Conservation (phyloP, 2,797 vertebrate species). For the Macropus fuliginosus region DNA sequence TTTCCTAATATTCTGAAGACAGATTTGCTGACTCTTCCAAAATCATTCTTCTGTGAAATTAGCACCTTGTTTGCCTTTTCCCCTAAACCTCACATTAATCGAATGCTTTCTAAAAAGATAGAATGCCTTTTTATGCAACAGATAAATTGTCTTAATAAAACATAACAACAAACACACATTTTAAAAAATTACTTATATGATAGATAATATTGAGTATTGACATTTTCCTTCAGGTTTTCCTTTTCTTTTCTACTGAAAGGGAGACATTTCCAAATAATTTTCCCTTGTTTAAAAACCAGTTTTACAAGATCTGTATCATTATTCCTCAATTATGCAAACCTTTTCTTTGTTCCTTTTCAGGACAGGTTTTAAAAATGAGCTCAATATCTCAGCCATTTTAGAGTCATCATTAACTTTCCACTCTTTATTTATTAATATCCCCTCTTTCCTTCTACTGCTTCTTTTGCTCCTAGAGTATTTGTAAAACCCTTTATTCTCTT, state of each 20-base stretch:
- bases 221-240: conserved; percentile 49
- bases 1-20: neutral
- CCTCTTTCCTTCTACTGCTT: conserved; percentile 48
- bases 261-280: conserved; percentile 31
- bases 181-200: neutral
- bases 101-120: neutral
- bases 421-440: conserved; percentile 73
- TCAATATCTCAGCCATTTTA: conserved; percentile 52
- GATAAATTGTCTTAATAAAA: neutral
- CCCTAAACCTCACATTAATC: neutral
- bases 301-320: conserved; percentile 47
- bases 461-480: conserved; percentile 70
- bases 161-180: neutral
- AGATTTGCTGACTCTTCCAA: neutral
- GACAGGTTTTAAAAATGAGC: conserved; percentile 66
- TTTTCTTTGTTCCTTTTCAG: conserved; percentile 64
- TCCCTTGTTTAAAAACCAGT: conserved; percentile 40
- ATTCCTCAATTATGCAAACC: conserved; percentile 65
- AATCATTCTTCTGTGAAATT: neutral
- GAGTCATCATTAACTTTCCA: conserved; percentile 69
- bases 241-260: conserved; percentile 41
- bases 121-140: neutral
- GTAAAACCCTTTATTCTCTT: conserved; percentile 69
- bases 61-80: neutral
- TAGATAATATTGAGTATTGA: neutral